These are phyloP conservation scores for Hiodon alosoides DNA, from an alignment of 2,113 vertebrate genomes.

Conservation along the genomic window DNA sequence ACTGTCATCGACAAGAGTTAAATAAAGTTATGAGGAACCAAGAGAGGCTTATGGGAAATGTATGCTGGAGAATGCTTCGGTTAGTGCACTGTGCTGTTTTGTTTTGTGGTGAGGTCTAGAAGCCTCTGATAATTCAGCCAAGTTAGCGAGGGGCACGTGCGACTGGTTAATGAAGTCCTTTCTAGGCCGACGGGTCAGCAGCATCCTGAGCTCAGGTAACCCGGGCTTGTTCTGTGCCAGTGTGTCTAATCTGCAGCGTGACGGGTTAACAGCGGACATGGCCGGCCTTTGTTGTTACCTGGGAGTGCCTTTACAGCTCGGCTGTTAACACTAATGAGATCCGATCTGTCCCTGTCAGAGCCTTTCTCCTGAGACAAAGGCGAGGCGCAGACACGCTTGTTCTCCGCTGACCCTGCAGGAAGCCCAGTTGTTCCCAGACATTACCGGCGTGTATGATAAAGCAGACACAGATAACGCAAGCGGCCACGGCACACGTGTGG, in stretches of 20 bases:
- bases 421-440: constrained; percentile 35
- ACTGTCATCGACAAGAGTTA: too few relatives aligned
- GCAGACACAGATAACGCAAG: constrained; percentile 35
- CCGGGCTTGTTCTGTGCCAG: constrained; percentile 36
- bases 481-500: constrained; percentile 9
- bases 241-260: neutral
- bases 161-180: constrained; percentile 39
- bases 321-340: constrained; percentile 42
- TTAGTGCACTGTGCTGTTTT: too few relatives aligned
- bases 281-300: constrained; percentile 36
- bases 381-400: constrained; percentile 42
- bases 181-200: constrained; percentile 42
- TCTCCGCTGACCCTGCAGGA: constrained; percentile 52
- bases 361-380: neutral
- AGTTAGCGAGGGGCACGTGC: too few relatives aligned
- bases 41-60: too few relatives aligned
- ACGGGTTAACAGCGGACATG: constrained; percentile 1
- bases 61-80: too few relatives aligned
- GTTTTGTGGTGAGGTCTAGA: too few relatives aligned
- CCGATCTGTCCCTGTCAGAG: constrained; percentile 23
- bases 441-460: constrained; percentile 21
- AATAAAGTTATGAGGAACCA: too few relatives aligned
- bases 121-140: too few relatives aligned
- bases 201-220: constrained; percentile 45
- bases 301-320: constrained; percentile 18